Conservation (phyloP, 2,888 invertebrate species). For the Agriopis leucophaearia region DNA sequence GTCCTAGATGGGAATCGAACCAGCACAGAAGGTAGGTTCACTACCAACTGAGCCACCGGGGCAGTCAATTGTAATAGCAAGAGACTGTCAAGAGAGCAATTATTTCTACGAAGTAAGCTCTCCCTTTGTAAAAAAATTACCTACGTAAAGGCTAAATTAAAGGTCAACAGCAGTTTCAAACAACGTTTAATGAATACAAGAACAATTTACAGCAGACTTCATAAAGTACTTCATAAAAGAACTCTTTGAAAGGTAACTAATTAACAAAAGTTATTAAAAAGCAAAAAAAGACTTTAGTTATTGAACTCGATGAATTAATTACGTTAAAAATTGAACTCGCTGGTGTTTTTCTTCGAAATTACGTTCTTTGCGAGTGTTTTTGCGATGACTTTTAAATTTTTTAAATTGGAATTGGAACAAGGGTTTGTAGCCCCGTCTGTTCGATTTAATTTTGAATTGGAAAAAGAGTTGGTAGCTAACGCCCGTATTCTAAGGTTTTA, state of each 20-base stretch:
- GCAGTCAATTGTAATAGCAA: neutral
- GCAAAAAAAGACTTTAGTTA: conserved; percentile 43
- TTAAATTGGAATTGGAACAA: conserved; percentile 33
- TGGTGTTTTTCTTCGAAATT: conserved; percentile 57
- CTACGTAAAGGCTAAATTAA: conserved; percentile 50
- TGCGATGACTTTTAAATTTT: conserved; percentile 33
- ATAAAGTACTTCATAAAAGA: conserved; percentile 46
- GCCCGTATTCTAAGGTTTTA: neutral
- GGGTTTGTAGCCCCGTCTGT: conserved; percentile 23
- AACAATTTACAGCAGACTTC: conserved; percentile 51
- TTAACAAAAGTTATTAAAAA: conserved; percentile 61
- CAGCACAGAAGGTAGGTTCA: no score
- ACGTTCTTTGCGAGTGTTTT: conserved; percentile 39
- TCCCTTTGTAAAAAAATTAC: conserved; percentile 25
- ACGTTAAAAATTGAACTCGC: conserved; percentile 56
- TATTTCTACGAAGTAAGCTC: neutral
- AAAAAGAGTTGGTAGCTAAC: conserved; percentile 16
- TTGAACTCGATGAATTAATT: conserved; percentile 73
- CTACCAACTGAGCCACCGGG: no score
- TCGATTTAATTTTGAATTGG: conserved; percentile 29
- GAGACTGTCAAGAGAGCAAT: neutral
- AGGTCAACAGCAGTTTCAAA: conserved; percentile 56
- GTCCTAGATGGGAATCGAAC: no score
- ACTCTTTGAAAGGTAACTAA: conserved; percentile 58
- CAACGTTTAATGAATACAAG: conserved; percentile 54